These are phyloP conservation scores for zebrafish (Danio rerio) DNA, from an alignment of 2,113 vertebrate genomes.

Conservation along the genomic window GRCz12tu NC_133196.1:32793001-32793500, in stretches of 20 bases:
- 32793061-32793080: too few species aligned
- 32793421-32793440: not conserved
- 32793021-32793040: too few species aligned
- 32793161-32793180: not conserved
- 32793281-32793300: conserved; percentile 37
- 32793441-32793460: conserved; percentile 38
- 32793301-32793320: conserved; percentile 52
- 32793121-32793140: not conserved
- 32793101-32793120: not conserved
- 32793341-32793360: conserved; percentile 39
- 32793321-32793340: conserved; percentile 27
- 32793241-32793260: conserved; percentile 50
- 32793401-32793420: conserved; percentile 39
- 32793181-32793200: conserved; percentile 30
- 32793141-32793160: not conserved
- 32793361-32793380: not conserved
- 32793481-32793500: conserved; percentile 35
- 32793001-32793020: not conserved
- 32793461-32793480: conserved; percentile 49
- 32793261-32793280: conserved; percentile 49
- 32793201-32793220: conserved; percentile 21
- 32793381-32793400: conserved; percentile 46
- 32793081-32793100: not conserved
- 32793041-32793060: too few species aligned
- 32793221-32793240: conserved; percentile 52